Evolutionary conservation across 2,888 invertebrate species (phyloP), one percentile per base, ranked within the genome.

Genomic region (Drosophila niveifrons): DNA sequence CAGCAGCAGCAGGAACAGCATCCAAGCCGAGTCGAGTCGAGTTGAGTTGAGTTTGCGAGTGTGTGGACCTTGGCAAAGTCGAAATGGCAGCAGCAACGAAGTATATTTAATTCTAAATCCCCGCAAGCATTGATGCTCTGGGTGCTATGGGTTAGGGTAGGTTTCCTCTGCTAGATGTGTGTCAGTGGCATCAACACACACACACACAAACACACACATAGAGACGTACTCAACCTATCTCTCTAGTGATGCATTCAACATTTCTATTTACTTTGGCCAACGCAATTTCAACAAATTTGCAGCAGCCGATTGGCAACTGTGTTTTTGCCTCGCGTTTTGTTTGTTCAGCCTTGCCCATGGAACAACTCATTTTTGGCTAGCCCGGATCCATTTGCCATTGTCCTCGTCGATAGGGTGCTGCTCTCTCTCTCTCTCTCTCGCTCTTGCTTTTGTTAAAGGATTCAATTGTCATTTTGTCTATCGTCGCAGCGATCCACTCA

Each of bases 71-170:
- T 72, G 78, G 59, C 74, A 85, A 86, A 84, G 86, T 89, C 88
- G 86, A 85, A 90, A 87, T 83, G 83, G 86, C 88, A 89, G 87
- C 84, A 82, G 66, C 88, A 85, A 74, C 81, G 82, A 89, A 80
- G 86, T 82, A 88, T 84, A 82, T 90, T 90, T 89, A 89, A 90
- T 88, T 90, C 88, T 69, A 88, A 90, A 90, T 90, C 90, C 89
- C 88, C 88, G 86, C 86, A 77, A 82, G 87, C 81, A 80, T 58
- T 72, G 52, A 64, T 31, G 76, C 70, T 61, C 43, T 71, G 72
- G 59, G 69, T 77, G 70, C 72, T 74, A 64, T 41, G 63, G 64
- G 83, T 85, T 83, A 83, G 83, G 80, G 78, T 80, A 83, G 85
- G 74, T 80, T 80, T 72, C 66, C 58, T 72, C 47, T 67, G 56